A percentile compares a stretch with the other conserved stretches of the same genome.
Evolutionary conservation across 2,797 vertebrate genomes (phyloP).

Genomic region (Rhinogobio ventralis): DNA sequence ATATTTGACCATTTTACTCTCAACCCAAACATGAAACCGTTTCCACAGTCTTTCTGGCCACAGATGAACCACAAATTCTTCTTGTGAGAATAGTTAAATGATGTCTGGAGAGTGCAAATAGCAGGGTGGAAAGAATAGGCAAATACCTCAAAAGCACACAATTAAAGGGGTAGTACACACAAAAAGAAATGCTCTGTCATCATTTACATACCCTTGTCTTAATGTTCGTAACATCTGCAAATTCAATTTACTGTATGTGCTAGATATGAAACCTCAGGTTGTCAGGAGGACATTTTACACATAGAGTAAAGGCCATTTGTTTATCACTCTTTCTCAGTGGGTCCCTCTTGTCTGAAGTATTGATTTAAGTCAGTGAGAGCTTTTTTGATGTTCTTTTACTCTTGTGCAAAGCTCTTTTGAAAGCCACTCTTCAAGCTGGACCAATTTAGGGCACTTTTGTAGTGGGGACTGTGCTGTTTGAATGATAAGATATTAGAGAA

Average conservation of each 20-base stretch:
- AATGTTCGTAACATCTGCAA: neutral
- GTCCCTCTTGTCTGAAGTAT: conserved; percentile 12
- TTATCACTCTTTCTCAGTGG: neutral
- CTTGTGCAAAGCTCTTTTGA: conserved; percentile 3
- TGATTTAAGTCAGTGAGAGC: conserved; percentile 20
- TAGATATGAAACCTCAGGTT: neutral
- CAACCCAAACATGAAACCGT: conserved; percentile 8
- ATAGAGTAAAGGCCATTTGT: conserved; percentile 19
- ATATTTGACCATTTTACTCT: conserved; percentile 28
- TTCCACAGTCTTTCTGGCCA: conserved; percentile 35
- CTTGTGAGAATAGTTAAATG: conserved; percentile 13
- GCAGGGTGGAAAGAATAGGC: conserved; percentile 25
- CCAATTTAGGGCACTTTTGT: conserved; percentile 14
- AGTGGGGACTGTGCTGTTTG: neutral
- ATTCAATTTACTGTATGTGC: neutral
- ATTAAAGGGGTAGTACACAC: neutral
- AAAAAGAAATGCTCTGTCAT: neutral
- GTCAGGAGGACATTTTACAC: neutral
- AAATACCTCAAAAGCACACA: neutral
- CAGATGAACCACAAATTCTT: neutral
- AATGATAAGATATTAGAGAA: conserved; percentile 19
- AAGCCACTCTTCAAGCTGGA: conserved; percentile 3
- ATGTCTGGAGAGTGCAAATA: conserved; percentile 22
- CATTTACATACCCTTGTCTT: neutral
- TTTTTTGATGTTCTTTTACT: conserved; percentile 38